A percentile compares a stretch with the other conserved stretches of the same genome.
Conservation (phyloP, 2,888 invertebrate genomes). For the Polymixis lichenea region DNA sequence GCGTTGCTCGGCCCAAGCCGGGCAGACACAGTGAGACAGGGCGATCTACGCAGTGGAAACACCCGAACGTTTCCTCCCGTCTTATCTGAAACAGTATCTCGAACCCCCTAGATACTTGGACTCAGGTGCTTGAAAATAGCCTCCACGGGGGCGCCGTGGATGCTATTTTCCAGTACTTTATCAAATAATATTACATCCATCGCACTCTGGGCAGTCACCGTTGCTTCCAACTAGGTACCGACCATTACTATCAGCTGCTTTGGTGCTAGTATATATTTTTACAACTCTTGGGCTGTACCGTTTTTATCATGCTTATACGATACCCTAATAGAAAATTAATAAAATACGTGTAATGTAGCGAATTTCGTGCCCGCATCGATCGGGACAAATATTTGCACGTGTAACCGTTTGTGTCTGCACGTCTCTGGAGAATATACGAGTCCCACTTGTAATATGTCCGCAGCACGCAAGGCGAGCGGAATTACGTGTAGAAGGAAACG, state of each 20-base stretch:
- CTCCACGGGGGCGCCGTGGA: too few species aligned
- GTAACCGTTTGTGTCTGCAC: constrained; percentile 18
- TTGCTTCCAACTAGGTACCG: too few species aligned
- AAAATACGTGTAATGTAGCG: neutral
- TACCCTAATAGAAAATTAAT: neutral
- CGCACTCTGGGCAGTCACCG: neutral
- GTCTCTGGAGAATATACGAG: constrained; percentile 32
- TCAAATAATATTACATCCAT: neutral
- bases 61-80: too few species aligned
- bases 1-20: too few species aligned
- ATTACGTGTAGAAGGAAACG: constrained; percentile 2
- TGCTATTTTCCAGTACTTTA: neutral
- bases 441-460: constrained; percentile 21
- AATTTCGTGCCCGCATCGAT: constrained; percentile 26
- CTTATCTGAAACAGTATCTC: too few species aligned
- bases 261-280: neutral
- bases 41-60: too few species aligned
- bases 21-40: too few species aligned
- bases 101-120: too few species aligned
- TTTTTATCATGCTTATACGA: neutral
- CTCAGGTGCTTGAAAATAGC: neutral
- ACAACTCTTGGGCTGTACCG: too few species aligned
- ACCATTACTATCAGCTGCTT: neutral
- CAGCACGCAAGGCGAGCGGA: neutral
- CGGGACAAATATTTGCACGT: constrained; percentile 42